Percentiles rank a stretch among this genome's conserved stretches.
Evolutionary conservation across 2,797 vertebrate species (phyloP).

Genomic region (Peromyscus attwateri): DNA sequence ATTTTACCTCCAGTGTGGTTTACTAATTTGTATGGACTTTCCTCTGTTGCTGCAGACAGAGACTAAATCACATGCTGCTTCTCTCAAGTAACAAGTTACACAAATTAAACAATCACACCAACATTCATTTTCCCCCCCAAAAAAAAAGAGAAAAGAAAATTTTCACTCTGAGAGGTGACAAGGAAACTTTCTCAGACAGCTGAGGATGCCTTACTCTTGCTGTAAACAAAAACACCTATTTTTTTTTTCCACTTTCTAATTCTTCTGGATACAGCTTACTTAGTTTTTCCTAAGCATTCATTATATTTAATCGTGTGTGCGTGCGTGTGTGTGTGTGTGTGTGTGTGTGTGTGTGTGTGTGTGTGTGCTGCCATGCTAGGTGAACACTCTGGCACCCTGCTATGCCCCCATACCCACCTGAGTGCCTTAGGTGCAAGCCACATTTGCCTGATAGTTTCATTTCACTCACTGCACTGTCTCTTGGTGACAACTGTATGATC

Average conservation of each 20-base stretch:
- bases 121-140: slow-evolving; percentile 29
- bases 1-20: slow-evolving; percentile 32
- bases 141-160: slow-evolving; percentile 69
- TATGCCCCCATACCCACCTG: neutral
- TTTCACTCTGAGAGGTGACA: slow-evolving; percentile 49
- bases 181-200: neutral
- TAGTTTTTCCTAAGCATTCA: slow-evolving; percentile 58
- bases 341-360: neutral
- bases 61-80: slow-evolving; percentile 15
- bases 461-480: slow-evolving; percentile 88
- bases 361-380: neutral
- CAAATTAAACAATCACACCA: slow-evolving; percentile 70
- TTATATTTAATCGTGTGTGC: neutral
- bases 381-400: too few relatives aligned
- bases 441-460: slow-evolving; percentile 76
- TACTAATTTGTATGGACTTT: slow-evolving; percentile 58
- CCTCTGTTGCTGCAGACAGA: slow-evolving; percentile 46
- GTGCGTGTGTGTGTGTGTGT: neutral
- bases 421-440: slow-evolving; percentile 62
- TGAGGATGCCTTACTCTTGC: slow-evolving; percentile 47
- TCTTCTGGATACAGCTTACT: slow-evolving; percentile 72
- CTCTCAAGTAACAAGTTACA: slow-evolving; percentile 61
- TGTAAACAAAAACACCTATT: slow-evolving; percentile 58
- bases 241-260: slow-evolving; percentile 61
- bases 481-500: slow-evolving; percentile 85